Evolutionary conservation across 1,140 invertebrate genomes (phyloP).

Genomic region (Drosophila yakuba): DNA sequence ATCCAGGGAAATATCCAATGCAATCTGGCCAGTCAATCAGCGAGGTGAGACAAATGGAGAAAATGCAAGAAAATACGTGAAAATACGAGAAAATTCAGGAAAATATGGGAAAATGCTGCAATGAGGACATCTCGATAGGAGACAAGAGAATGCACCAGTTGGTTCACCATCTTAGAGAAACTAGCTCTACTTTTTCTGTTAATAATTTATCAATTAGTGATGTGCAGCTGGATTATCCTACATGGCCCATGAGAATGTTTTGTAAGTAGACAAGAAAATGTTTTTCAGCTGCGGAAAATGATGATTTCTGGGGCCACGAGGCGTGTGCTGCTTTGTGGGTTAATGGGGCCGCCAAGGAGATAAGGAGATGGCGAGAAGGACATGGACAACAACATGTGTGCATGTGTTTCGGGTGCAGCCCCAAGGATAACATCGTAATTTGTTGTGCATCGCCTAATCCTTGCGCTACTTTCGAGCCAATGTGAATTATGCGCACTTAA

Average conservation of each 20-base stretch:
- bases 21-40: conserved; percentile 35
- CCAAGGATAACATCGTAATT: conserved; percentile 67
- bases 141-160: too few species aligned
- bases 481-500: conserved; percentile 71
- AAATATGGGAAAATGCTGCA: background rate
- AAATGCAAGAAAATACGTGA: background rate
- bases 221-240: too few species aligned
- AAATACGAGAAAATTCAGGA: background rate
- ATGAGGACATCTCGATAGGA: conserved; percentile 17
- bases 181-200: background rate
- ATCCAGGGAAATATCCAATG: conserved; percentile 4
- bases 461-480: conserved; percentile 71
- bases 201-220: too few species aligned
- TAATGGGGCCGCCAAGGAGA: conserved; percentile 13
- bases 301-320: conserved; percentile 2
- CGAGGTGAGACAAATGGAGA: conserved; percentile 12
- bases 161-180: background rate
- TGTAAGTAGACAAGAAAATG: background rate
- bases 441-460: conserved; percentile 69
- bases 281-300: background rate
- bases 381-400: background rate
- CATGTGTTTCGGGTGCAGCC: conserved; percentile 18
- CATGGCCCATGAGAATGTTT: background rate
- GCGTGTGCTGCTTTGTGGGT: conserved; percentile 4
- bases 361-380: conserved; percentile 4